These are phyloP conservation scores for Agriopis marginaria DNA, from an alignment of 2,888 invertebrate species.

Conservation along the genomic window DNA sequence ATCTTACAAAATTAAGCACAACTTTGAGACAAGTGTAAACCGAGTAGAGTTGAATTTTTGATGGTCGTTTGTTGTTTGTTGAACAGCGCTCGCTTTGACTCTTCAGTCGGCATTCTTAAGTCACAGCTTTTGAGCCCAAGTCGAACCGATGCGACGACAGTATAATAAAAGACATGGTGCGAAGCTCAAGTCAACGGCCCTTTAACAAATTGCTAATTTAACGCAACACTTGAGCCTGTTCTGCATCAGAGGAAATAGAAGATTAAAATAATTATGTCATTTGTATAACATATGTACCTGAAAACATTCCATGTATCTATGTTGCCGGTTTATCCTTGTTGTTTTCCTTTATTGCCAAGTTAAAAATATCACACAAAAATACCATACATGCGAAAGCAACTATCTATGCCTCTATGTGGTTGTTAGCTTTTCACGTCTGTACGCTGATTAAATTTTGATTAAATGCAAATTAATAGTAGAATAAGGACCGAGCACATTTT, in stretches of 20 bases:
- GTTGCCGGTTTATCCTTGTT: constrained; percentile 31
- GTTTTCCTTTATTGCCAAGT: constrained; percentile 27
- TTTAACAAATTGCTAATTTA: constrained; percentile 40
- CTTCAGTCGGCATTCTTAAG: no score
- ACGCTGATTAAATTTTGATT: no score
- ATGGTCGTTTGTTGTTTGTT: not conserved
- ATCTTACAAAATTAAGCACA: not conserved
- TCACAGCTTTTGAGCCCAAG: no score
- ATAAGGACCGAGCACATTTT: no score
- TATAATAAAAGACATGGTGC: not conserved
- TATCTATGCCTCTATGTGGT: no score
- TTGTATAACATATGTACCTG: not conserved
- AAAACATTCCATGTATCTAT: constrained; percentile 4
- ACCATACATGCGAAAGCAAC: not conserved
- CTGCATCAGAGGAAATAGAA: constrained; percentile 49
- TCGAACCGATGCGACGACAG: not conserved
- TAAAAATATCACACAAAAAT: not conserved
- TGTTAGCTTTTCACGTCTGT: no score
- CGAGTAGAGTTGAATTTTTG: no score
- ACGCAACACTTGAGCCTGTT: constrained; percentile 37
- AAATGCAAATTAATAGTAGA: no score
- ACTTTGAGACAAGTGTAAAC: no score
- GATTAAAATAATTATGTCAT: constrained; percentile 53
- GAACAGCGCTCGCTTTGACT: not conserved
- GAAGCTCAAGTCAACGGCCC: constrained; percentile 18